A percentile compares a stretch with the other conserved stretches of the same genome.
These are phyloP conservation scores for Rhamnusium bicolor DNA, from an alignment of 2,888 invertebrate genomes.

Conservation along the genomic window DNA sequence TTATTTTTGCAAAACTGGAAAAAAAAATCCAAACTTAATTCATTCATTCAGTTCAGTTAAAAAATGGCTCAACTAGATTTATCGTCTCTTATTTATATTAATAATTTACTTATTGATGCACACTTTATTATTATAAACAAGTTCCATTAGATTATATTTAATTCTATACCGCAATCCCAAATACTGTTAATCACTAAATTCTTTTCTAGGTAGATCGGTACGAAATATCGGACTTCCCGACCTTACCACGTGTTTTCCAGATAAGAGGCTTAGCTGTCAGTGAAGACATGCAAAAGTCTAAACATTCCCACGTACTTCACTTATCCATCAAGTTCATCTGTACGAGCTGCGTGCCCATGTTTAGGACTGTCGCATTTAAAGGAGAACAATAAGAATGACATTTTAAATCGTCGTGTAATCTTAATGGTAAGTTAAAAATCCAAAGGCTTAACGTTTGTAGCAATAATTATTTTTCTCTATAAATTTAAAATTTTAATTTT, in stretches of 20 bases:
- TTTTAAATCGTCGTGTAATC: slow-evolving; percentile 18
- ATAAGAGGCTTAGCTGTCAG: slow-evolving; percentile 56
- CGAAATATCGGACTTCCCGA: slow-evolving; percentile 47
- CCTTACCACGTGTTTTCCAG: slow-evolving; percentile 55
- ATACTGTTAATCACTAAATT: background rate
- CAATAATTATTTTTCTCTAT: background rate
- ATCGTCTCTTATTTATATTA: too few species aligned
- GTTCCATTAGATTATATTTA: background rate
- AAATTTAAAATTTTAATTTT: too few species aligned
- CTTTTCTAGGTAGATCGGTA: slow-evolving; percentile 27
- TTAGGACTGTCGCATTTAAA: slow-evolving; percentile 20
- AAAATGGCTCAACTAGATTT: too few species aligned
- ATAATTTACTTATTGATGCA: background rate
- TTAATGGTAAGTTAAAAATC: slow-evolving; percentile 20
- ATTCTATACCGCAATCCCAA: background rate
- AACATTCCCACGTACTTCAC: slow-evolving; percentile 60
- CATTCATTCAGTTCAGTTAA: too few species aligned
- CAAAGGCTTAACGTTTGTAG: background rate
- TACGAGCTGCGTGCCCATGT: slow-evolving; percentile 24
- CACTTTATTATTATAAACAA: background rate
- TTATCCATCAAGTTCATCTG: slow-evolving; percentile 37
- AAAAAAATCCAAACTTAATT: too few species aligned
- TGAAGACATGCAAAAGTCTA: slow-evolving; percentile 55
- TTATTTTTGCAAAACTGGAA: too few species aligned
- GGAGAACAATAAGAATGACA: slow-evolving; percentile 16